Evolutionary conservation across 2,888 invertebrate species (phyloP).

Genomic region (Pandemis corylana): DNA sequence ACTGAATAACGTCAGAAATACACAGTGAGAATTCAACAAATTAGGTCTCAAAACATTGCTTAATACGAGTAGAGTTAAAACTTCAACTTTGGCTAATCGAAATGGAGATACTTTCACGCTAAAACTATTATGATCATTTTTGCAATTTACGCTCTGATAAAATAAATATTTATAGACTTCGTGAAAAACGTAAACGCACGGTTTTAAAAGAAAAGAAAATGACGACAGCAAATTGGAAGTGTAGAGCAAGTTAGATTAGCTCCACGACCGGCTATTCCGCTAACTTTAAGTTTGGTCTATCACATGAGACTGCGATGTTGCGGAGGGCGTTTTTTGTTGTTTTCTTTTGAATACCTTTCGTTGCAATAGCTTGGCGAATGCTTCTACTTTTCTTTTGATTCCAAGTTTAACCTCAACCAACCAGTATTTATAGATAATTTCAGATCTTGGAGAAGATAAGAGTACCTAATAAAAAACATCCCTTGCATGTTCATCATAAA

Average conservation of each 20-base stretch:
- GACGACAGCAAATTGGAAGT: slow-evolving; percentile 24
- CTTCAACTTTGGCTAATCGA: neutral
- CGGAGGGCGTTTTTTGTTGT: neutral
- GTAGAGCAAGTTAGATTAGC: slow-evolving; percentile 36
- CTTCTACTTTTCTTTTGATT: neutral
- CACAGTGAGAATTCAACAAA: no score
- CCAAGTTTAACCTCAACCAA: neutral
- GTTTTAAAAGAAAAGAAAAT: slow-evolving; percentile 13
- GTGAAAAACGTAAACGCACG: neutral
- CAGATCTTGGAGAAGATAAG: no score
- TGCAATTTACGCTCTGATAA: neutral
- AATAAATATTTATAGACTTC: slow-evolving; percentile 8
- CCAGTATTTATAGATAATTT: no score
- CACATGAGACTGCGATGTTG: slow-evolving; percentile 15
- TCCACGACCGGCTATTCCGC: slow-evolving; percentile 9
- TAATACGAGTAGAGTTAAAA: neutral
- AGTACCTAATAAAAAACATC: no score
- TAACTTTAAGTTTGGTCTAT: slow-evolving; percentile 7
- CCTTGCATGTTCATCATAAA: no score
- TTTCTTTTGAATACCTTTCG: slow-evolving; percentile 1
- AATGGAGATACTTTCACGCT: neutral
- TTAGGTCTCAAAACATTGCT: no score
- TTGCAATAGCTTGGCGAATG: neutral
- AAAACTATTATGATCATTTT: neutral
- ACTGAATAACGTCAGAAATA: no score